Conservation (phyloP, 2,888 invertebrate genomes). For the Ennomos erosarius region DNA sequence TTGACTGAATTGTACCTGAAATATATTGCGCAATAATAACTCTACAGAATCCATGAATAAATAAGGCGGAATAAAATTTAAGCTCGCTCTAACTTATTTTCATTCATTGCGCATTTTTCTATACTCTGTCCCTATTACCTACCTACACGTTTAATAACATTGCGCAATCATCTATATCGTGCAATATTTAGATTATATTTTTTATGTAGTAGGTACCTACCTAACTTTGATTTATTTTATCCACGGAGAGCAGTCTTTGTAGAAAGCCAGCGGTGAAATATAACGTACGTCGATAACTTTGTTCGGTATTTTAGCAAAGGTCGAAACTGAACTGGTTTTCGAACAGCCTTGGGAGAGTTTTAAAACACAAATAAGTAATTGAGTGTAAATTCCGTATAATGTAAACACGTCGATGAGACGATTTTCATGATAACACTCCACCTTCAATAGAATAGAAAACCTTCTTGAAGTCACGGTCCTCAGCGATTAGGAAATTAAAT, state of each 20-base stretch:
- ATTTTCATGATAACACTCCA: not conserved
- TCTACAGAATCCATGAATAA: constrained; percentile 12
- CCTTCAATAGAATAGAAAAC: no score
- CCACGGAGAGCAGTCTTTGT: not conserved
- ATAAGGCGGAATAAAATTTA: not conserved
- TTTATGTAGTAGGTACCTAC: no score
- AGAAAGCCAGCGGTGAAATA: constrained; percentile 20
- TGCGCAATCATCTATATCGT: not conserved
- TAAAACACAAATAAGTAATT: not conserved
- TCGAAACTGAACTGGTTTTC: constrained; percentile 32
- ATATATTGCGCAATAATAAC: constrained; percentile 14
- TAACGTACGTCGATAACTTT: constrained; percentile 14
- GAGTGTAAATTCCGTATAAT: not conserved
- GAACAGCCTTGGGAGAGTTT: constrained; percentile 24
- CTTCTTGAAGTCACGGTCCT: no score
- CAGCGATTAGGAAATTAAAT: no score
- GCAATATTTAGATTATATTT: no score
- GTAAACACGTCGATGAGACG: not conserved
- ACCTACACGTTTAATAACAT: not conserved
- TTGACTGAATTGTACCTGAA: no score
- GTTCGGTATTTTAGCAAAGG: constrained; percentile 27
- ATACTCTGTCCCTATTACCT: not conserved
- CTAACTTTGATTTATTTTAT: no score
- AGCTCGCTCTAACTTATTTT: no score
- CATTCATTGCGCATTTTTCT: constrained; percentile 1